These are phyloP conservation scores for Hafferia zeledoni DNA, from an alignment of 2,797 vertebrate species.

Conservation along the genomic window DNA sequence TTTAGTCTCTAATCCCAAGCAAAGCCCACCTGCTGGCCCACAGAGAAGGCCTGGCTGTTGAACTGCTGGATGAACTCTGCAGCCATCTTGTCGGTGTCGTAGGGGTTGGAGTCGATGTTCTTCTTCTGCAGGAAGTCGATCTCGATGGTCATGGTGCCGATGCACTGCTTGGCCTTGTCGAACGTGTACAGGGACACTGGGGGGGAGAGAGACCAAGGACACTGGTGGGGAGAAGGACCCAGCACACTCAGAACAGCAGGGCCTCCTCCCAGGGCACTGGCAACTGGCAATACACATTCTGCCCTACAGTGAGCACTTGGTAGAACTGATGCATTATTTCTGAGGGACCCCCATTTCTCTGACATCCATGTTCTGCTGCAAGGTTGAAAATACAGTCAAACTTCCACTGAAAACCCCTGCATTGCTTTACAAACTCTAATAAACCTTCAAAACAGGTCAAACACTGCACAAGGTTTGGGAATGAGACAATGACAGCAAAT, in stretches of 20 bases:
- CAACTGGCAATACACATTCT: accelerated
- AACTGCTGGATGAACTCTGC: conserved; percentile 91
- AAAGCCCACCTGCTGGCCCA: conserved; percentile 87
- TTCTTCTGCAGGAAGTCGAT: conserved; percentile 97
- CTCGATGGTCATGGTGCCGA: conserved; percentile 90
- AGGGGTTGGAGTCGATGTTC: conserved; percentile 89
- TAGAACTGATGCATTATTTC: background rate
- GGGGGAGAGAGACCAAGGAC: conserved; percentile 5
- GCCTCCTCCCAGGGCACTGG: too few species aligned
- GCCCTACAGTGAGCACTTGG: background rate
- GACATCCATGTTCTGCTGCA: background rate
- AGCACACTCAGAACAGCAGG: background rate
- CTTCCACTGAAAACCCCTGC: background rate
- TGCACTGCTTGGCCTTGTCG: conserved; percentile 89
- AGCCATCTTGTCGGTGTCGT: conserved; percentile 93
- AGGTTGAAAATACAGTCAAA: background rate
- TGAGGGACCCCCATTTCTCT: background rate
- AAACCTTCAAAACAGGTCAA: background rate
- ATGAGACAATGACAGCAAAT: background rate
- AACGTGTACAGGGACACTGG: conserved; percentile 88
- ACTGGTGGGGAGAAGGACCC: conserved; percentile 69
- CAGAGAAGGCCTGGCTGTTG: conserved; percentile 89
- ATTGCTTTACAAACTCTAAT: background rate
- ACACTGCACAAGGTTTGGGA: background rate
- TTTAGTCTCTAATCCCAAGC: accelerated